Base-by-base conservation (phyloP, 2,113 vertebrate genomes). In the Catagonus wagneri region DNA sequence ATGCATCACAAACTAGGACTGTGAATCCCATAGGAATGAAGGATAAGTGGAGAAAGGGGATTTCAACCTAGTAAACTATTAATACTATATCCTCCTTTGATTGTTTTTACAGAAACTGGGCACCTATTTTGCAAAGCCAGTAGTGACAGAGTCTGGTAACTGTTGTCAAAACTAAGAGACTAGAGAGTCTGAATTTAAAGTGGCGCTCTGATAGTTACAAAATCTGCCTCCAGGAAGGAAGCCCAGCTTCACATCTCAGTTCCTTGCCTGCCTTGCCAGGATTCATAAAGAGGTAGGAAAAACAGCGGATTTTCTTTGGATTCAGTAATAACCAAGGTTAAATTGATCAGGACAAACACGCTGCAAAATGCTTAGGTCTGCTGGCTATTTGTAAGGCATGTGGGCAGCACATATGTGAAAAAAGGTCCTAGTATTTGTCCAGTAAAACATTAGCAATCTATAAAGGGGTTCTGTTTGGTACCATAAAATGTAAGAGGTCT, bases 101-200 rank as follows among this genome's bases (percentile, higher is more conserved):
- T 34, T 79, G 81, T 63, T 90, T 94, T 83, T 29, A 94, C 10
- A 93, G 36, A 89, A 50, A 29, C 25, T 14, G 34, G 36, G 4
- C 56, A 78, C 6, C 90, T 60, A 86, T 78, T 78, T 90, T 93
- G 44, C 74, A 93, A 90, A 90, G 68, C 32, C 14, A 44, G 13
- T 75, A 86, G 74, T 39, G 27, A 87, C 13, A 15, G 72, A 74
- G 17, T 78, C 79, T 65, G 39, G 14, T 22, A 52, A 60, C 63
- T 66, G 16, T 44, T 71, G 56, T 65, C 71, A 93, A 95, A 97
- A 88, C 74, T 54, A 84, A 85, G 25, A 93, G 22, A 39, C 58
- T 34, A 84, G 36, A 87, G 65, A 71, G 39, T 71, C 71, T 92
- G n/a, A 60, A 83, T 50, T 74, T 83, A 83, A 90, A 94, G 20